Percentiles rank a stretch among this genome's conserved stretches.
These are phyloP conservation scores for Phoenicopterus ruber DNA, from an alignment of 2,113 vertebrate species.

Conservation along the genomic window DNA sequence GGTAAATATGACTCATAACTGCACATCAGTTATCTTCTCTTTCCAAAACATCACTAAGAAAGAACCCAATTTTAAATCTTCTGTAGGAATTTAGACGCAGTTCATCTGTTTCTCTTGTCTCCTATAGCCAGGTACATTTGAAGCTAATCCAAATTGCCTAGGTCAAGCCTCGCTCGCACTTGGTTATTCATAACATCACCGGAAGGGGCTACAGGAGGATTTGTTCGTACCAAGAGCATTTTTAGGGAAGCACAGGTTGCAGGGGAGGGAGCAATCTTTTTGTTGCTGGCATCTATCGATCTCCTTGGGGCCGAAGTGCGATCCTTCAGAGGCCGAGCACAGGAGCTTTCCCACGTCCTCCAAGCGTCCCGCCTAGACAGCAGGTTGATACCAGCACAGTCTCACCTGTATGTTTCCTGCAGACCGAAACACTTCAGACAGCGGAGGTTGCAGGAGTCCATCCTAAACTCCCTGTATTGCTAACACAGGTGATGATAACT, in stretches of 20 bases:
- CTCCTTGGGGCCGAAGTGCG: too few species aligned
- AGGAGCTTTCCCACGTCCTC: not conserved
- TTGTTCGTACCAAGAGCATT: not conserved
- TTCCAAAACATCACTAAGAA: conserved; percentile 10
- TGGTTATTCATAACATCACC: not conserved
- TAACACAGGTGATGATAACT: not conserved
- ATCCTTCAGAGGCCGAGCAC: not conserved
- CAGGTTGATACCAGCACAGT: not conserved
- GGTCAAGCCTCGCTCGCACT: not conserved
- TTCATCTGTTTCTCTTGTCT: not conserved
- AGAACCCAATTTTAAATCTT: conserved; percentile 32
- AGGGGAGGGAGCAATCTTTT: too few species aligned
- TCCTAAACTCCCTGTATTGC: not conserved
- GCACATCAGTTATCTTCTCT: conserved; percentile 32
- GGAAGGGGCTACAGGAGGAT: not conserved
- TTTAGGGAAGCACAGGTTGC: not conserved
- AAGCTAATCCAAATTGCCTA: not conserved
- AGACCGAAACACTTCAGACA: not conserved
- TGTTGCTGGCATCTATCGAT: too few species aligned
- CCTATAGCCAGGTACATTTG: not conserved
- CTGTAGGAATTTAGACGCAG: not conserved
- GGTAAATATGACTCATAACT: conserved; percentile 34
- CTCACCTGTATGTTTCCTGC: not conserved
- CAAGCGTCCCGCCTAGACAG: not conserved
- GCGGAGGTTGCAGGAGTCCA: not conserved